These are phyloP conservation scores for Sitobion miscanthi DNA, from an alignment of 1,140 invertebrate species.

Conservation along the genomic window DNA sequence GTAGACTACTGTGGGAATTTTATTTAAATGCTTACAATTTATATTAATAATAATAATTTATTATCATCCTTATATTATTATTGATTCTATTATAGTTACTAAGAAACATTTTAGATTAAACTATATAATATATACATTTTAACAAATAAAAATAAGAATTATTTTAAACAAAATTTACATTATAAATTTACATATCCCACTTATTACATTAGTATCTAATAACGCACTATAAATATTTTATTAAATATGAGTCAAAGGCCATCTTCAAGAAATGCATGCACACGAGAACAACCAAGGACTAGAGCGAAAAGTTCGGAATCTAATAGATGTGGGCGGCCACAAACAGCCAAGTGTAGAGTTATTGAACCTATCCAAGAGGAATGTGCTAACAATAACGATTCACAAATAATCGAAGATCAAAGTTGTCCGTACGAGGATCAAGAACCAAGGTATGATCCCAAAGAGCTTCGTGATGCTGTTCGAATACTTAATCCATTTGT, in stretches of 20 bases:
- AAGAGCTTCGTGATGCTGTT: slow-evolving; percentile 33
- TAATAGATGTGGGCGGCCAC: neutral
- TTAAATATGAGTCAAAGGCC: slow-evolving; percentile 17
- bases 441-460: slow-evolving; percentile 31
- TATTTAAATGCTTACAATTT: no score
- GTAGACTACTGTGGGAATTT: no score
- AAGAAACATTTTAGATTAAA: neutral
- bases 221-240: neutral
- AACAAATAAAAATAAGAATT: neutral
- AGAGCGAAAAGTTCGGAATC: neutral
- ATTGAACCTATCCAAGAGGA: neutral
- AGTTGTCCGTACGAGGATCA: neutral
- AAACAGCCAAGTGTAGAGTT: neutral
- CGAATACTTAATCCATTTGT: slow-evolving; percentile 20
- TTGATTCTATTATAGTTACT: neutral
- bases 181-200: neutral
- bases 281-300: neutral
- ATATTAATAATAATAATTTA: neutral
- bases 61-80: neutral
- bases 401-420: neutral
- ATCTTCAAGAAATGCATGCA: neutral
- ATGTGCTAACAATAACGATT: neutral
- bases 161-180: neutral
- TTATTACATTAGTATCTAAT: neutral
- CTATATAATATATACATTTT: neutral